Evolutionary conservation across 2,797 vertebrate genomes (phyloP), one percentile per base, ranked within the genome.

Genomic region (Enteromius argenteus): DNA sequence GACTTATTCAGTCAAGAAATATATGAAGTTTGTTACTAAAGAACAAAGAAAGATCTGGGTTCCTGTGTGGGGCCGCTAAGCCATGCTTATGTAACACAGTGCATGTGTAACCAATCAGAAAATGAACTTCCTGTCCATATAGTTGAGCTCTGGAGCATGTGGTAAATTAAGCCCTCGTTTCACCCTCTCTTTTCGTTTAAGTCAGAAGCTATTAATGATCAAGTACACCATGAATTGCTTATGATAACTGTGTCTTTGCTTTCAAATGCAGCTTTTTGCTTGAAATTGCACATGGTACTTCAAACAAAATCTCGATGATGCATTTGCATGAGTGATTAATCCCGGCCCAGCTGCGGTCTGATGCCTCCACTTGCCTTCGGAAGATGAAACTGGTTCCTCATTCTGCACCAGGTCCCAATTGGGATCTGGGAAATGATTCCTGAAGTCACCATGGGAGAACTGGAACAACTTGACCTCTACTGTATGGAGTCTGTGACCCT

Each of bases 311-410:
- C 13, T 42, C 37, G 51, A 46, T 79, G 69, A 49, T 62, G 73
- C 62, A 85, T 87, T 84, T 76, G 81, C 66, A 82, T 85, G 8
- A 39, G 67, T 82, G 80, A 87, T 83, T 77, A 85, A 84, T 62
- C 66, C 76, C 21, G 30, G 73, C n/a, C 80, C 56, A 73, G 53
- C 74, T 84, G 76, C 10, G 51, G 66, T 80, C 82, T 85, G n/a
- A 74, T 85, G 85, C 86, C 89, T 89, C 79, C 23, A 89, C 82
- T 88, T 88, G 88, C 87, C 72, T 83, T 77, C 83, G 85, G 88
- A 78, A 60, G 86, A 90, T 86, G 51, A 92, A 90, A 91, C 90
- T 83, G 90, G 81, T 86, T 91, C 88, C 90, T 91, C 84, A 90
- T 90, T 90, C 88, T 87, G 87, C 87, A 87, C 85, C 67, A 68